These are phyloP conservation scores for Sebastes itinus DNA, from an alignment of 2,797 vertebrate genomes.

Conservation along the genomic window DNA sequence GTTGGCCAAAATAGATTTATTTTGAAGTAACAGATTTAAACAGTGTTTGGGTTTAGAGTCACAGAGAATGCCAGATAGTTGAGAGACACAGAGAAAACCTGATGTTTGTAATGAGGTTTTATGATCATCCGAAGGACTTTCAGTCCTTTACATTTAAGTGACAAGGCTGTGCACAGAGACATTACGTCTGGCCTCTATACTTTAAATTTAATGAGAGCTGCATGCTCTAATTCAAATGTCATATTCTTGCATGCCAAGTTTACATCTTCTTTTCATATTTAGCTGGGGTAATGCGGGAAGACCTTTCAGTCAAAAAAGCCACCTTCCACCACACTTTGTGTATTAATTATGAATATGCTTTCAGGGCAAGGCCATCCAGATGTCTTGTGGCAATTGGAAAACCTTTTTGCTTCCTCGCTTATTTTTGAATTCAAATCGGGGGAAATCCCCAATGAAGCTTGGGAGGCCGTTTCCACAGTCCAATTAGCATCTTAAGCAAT, in stretches of 20 bases:
- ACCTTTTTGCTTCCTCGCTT: slow-evolving; percentile 72
- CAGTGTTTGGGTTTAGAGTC: neutral
- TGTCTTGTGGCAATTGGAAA: slow-evolving; percentile 83
- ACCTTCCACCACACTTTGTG: slow-evolving; percentile 77
- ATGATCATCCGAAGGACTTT: slow-evolving; percentile 57
- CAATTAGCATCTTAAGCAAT: slow-evolving; percentile 84
- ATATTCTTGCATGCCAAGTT: slow-evolving; percentile 77
- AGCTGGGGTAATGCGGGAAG: slow-evolving; percentile 71
- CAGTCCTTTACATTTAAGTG: slow-evolving; percentile 62
- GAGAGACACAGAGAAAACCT: neutral
- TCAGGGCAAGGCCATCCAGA: slow-evolving; percentile 84
- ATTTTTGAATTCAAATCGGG: slow-evolving; percentile 77
- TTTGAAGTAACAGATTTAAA: neutral
- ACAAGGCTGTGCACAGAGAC: slow-evolving; percentile 48
- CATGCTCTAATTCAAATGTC: slow-evolving; percentile 81
- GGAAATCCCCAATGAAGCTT: slow-evolving; percentile 79
- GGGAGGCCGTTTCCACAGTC: slow-evolving; percentile 73
- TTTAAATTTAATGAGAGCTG: slow-evolving; percentile 79
- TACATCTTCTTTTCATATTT: slow-evolving; percentile 80
- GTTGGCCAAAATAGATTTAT: neutral
- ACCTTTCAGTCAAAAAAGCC: slow-evolving; percentile 80
- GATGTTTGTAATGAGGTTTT: slow-evolving; percentile 30
- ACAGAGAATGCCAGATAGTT: neutral
- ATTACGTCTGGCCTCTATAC: slow-evolving; percentile 56
- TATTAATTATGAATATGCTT: slow-evolving; percentile 88